Percentiles rank a stretch among this genome's conserved stretches.
phyloP scores from a whole-genome alignment of 2,888 invertebrate genomes.

The Trypoxylon attenuatum region DNA sequence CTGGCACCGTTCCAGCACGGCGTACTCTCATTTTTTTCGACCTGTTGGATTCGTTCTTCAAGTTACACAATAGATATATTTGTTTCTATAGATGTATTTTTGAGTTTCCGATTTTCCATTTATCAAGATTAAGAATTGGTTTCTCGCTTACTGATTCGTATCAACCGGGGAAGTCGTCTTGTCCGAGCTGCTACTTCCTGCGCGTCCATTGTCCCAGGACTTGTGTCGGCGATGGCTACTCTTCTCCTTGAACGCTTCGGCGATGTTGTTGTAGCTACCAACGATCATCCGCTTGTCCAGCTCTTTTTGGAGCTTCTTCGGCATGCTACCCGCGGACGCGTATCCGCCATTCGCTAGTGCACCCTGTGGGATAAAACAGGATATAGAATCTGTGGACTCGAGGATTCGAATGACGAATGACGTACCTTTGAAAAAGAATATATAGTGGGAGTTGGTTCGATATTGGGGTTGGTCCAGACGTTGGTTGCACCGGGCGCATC shows the following conservation, averaged over 20 bases:
- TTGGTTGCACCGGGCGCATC: constrained; percentile 74
- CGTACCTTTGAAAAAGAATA: constrained; percentile 53
- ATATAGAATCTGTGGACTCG: too few species aligned
- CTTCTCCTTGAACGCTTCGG: constrained; percentile 68
- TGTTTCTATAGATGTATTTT: not conserved
- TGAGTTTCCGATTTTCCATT: not conserved
- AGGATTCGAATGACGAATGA: too few species aligned
- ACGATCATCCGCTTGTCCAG: constrained; percentile 81
- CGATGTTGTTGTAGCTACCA: constrained; percentile 75
- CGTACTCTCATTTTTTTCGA: constrained; percentile 49
- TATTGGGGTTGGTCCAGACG: constrained; percentile 85
- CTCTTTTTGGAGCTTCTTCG: constrained; percentile 81
- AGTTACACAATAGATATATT: constrained; percentile 9
- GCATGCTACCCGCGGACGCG: constrained; percentile 76
- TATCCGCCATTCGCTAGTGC: constrained; percentile 42
- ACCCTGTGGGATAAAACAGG: too few species aligned
- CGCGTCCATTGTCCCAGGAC: constrained; percentile 70
- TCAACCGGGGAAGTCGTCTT: constrained; percentile 59
- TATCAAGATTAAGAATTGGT: not conserved
- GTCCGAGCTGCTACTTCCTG: constrained; percentile 57
- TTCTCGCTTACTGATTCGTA: constrained; percentile 40
- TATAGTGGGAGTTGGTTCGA: constrained; percentile 37
- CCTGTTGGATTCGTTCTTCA: constrained; percentile 37
- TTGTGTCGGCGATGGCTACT: constrained; percentile 68
- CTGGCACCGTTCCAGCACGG: constrained; percentile 65